Percentiles rank a stretch among this genome's conserved stretches.
Evolutionary conservation across 2,888 invertebrate genomes (phyloP).

Genomic region (Seira ritae): DNA sequence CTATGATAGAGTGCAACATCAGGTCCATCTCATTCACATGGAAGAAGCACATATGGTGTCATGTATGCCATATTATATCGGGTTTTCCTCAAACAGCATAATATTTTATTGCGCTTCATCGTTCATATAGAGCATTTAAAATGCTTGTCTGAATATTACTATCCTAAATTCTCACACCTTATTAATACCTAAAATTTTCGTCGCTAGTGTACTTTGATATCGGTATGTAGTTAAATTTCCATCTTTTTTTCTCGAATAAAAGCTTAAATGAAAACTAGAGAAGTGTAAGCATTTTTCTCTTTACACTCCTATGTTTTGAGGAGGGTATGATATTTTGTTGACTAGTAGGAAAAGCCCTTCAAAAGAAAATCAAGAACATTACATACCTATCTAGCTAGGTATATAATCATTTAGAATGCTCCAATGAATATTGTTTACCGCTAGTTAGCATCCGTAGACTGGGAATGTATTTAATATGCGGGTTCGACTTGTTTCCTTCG

Average conservation of each 20-base stretch:
- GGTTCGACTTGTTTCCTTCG: too few species aligned
- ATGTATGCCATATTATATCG: too few species aligned
- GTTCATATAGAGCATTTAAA: conserved; percentile 38
- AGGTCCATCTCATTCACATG: conserved; percentile 29
- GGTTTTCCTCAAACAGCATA: background rate
- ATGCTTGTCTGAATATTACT: conserved; percentile 21
- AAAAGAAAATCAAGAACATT: too few species aligned
- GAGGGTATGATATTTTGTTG: too few species aligned
- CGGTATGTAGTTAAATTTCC: too few species aligned
- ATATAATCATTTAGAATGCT: too few species aligned
- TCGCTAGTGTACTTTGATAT: too few species aligned
- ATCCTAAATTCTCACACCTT: background rate
- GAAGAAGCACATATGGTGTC: conserved; percentile 32
- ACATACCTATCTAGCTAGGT: too few species aligned
- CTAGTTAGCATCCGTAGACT: background rate
- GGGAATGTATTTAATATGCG: background rate
- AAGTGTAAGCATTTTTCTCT: conserved; percentile 29
- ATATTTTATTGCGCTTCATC: conserved; percentile 46
- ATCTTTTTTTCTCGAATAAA: too few species aligned
- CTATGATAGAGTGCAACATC: background rate
- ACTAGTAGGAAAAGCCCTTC: too few species aligned
- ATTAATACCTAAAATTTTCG: conserved; percentile 23
- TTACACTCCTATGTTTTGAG: too few species aligned
- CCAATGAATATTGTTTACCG: conserved; percentile 9
- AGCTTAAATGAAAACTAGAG: conserved; percentile 26